Base-by-base conservation (phyloP, 2,113 vertebrate genomes). In the Circaetus gallicus region DNA sequence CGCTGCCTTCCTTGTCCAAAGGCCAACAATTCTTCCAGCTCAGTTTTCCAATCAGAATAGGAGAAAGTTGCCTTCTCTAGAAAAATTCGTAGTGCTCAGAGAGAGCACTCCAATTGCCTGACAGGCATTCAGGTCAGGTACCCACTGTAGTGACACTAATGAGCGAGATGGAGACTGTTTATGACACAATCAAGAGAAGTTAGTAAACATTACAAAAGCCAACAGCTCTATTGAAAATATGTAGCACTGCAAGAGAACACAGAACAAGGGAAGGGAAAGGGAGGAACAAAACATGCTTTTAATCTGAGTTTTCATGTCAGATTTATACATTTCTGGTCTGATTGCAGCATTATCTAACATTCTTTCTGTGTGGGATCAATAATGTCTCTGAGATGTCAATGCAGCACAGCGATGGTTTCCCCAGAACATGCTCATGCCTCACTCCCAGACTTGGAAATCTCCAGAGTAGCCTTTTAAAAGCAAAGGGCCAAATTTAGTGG, bases 161-260 rank as follows among this genome's bases (percentile, higher is more conserved):
- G 94, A 95, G 58, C 0, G 5, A 91, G 93, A 94, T 38, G 65
- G 86, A 92, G 89, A 85, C 89, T 94, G 93, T 94, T 95, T 76
- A 90, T 32, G 55, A 61, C 93, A 95, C 93, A 95, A 95, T 95
- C 97, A 96, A 76, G 91, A 38, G 16, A 96, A 95, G 94, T 95
- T 95, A 59, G 87, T 90, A 95, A 97, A 97, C 93, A 96, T 61
- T 9, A 32, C 70, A 85, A 82, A 93, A 93, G 74, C 92, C 92
- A 88, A 49, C 53, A 88, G 92, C 28, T 90, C 82, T 69, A 2
- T 0, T 70, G 87, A 53, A 94, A 91, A 58, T 2, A 55, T 1
- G 4, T 4, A 70, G 62, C 56, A 5, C 62, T 42, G n/a, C n/a
- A n/a, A 56, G 77, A 56, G 70, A 84, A 5, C 43, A 31, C 28